These are phyloP conservation scores for Mastacembelus armatus DNA, from an alignment of 2,797 vertebrate genomes.

Conservation along the genomic window DNA sequence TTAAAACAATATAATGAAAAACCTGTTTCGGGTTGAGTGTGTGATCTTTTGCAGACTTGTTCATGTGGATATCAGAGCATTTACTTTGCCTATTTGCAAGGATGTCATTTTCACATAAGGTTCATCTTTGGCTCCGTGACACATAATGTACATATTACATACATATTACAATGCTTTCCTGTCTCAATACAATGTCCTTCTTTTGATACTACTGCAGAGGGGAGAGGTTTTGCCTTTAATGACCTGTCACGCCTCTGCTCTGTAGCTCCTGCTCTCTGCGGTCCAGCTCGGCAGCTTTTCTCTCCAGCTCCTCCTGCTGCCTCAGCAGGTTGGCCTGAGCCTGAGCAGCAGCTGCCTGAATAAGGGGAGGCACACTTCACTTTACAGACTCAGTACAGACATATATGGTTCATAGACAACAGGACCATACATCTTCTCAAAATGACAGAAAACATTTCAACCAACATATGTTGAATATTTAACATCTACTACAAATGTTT, in stretches of 20 bases:
- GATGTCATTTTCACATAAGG: not conserved
- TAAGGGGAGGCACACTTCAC: not conserved
- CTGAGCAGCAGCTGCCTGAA: conserved; percentile 87
- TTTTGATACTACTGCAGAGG: conserved; percentile 10
- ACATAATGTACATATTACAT: too few relatives aligned
- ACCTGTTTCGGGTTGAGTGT: too few relatives aligned
- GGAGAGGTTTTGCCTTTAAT: conserved; percentile 22
- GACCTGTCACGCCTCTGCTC: conserved; percentile 78
- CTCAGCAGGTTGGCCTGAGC: conserved; percentile 91
- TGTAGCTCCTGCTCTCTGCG: conserved; percentile 93
- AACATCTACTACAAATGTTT: not conserved
- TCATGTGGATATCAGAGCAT: not conserved
- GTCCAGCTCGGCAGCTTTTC: conserved; percentile 94
- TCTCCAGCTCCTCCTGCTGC: conserved; percentile 96
- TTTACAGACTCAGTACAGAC: conserved; percentile 1
- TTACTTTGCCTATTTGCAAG: not conserved
- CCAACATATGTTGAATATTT: not conserved
- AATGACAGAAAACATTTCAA: not conserved
- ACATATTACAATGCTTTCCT: conserved; percentile 21
- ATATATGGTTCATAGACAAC: not conserved
- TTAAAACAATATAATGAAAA: not conserved
- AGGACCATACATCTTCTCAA: too few relatives aligned
- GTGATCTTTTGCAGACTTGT: not conserved
- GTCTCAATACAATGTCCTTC: conserved; percentile 1
- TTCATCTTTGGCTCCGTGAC: too few relatives aligned